Conservation (phyloP, 2,888 invertebrate species). For the Nomada ruficornis region DNA sequence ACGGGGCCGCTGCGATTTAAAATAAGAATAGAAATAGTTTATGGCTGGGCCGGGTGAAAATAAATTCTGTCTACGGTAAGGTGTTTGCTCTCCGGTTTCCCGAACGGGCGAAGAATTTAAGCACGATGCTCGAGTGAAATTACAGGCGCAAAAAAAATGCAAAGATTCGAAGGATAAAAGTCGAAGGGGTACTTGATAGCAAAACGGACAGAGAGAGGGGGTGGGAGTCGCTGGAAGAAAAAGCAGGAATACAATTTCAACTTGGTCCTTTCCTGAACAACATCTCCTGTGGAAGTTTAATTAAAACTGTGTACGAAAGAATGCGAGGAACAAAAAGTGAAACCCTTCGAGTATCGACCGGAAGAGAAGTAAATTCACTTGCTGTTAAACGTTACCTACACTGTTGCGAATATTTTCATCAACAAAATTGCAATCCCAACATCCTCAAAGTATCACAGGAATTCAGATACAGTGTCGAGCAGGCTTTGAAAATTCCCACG, state of each 20-base stretch:
- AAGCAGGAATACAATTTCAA: conserved; percentile 55
- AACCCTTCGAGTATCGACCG: conserved; percentile 24
- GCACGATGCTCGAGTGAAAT: conserved; percentile 31
- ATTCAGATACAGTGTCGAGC: too few relatives aligned
- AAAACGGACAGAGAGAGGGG: not conserved
- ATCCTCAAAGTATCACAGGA: too few relatives aligned
- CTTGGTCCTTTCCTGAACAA: conserved; percentile 35
- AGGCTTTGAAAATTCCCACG: too few relatives aligned
- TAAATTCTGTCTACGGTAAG: not conserved
- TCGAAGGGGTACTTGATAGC: not conserved
- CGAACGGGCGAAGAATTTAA: not conserved
- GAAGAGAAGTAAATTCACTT: too few relatives aligned
- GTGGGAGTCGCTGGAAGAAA: conserved; percentile 33
- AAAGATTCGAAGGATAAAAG: conserved; percentile 20
- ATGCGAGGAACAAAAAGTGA: conserved; percentile 36
- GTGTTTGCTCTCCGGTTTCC: not conserved
- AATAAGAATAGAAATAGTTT: not conserved
- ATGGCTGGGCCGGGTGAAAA: not conserved
- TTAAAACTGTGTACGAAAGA: conserved; percentile 37
- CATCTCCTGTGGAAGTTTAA: conserved; percentile 46
- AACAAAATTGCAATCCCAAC: too few relatives aligned
- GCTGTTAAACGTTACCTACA: too few relatives aligned
- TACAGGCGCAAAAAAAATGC: conserved; percentile 15
- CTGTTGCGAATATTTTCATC: too few relatives aligned
- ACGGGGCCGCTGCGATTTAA: not conserved